Conservation (phyloP, 2,797 vertebrate species). For the Enteromius fasciolatus region DNA sequence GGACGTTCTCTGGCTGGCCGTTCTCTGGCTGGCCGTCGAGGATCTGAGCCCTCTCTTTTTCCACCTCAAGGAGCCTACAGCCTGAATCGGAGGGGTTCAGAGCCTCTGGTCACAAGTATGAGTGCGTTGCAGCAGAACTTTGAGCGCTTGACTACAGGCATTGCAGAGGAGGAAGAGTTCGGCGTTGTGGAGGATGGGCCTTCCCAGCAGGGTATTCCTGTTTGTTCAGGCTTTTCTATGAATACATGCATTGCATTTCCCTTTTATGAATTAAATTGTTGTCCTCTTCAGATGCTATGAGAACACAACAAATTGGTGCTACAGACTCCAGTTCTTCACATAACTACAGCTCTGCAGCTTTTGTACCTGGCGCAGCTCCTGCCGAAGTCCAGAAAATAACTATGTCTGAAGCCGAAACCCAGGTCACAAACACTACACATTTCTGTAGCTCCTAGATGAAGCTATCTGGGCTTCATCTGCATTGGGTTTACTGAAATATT, state of each 20-base stretch:
- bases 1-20: constrained; percentile 27
- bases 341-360: not conserved
- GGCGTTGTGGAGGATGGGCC: constrained; percentile 33
- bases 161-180: constrained; percentile 65
- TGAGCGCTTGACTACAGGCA: constrained; percentile 40
- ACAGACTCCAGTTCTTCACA: not conserved
- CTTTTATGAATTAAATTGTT: not conserved
- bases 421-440: not conserved
- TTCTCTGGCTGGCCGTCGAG: constrained; percentile 52
- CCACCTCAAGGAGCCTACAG: constrained; percentile 17
- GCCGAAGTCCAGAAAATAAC: constrained; percentile 3
- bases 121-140: constrained; percentile 29
- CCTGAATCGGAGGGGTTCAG: constrained; percentile 20
- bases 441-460: not conserved
- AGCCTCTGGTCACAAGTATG: constrained; percentile 29
- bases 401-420: not conserved
- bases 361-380: constrained; percentile 16
- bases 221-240: not conserved
- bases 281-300: not conserved
- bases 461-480: not conserved
- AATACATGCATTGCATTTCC: not conserved
- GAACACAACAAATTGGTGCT: not conserved
- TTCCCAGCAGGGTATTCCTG: constrained; percentile 61
- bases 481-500: not conserved
- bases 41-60: constrained; percentile 69